Evolutionary conservation across 1,140 invertebrate species (phyloP).

Genomic region (Drosophila serrata): DNA sequence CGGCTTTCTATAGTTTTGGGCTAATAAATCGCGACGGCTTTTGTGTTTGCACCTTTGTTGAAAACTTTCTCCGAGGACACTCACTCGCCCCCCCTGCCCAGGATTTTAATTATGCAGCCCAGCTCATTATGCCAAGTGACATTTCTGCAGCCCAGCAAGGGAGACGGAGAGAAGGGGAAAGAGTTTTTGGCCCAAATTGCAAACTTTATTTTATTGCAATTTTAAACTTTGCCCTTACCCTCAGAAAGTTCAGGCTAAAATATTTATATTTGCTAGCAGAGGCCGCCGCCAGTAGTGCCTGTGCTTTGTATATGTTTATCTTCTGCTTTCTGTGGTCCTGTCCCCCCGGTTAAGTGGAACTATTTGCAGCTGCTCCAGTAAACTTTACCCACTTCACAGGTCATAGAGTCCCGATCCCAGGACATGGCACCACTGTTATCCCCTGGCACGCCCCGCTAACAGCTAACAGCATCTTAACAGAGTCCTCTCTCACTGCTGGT

Average conservation of each 20-base stretch:
- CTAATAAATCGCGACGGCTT: slow-evolving; percentile 60
- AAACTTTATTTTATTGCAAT: slow-evolving; percentile 83
- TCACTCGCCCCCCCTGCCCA: neutral
- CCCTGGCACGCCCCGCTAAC: slow-evolving; percentile 14
- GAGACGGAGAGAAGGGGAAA: neutral
- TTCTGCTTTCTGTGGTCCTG: slow-evolving; percentile 23
- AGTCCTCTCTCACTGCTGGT: slow-evolving; percentile 4
- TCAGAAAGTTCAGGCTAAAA: slow-evolving; percentile 65
- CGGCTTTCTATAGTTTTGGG: slow-evolving; percentile 47
- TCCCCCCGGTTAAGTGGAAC: slow-evolving; percentile 54
- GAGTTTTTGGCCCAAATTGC: slow-evolving; percentile 34
- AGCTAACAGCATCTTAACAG: slow-evolving; percentile 35
- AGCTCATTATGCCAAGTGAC: slow-evolving; percentile 73
- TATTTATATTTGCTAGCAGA: slow-evolving; percentile 59
- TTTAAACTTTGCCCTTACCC: slow-evolving; percentile 77
- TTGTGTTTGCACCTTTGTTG: slow-evolving; percentile 69
- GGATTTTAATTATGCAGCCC: slow-evolving; percentile 64
- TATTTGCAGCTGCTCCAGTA: slow-evolving; percentile 56
- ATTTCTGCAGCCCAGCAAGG: slow-evolving; percentile 38
- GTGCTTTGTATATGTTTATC: slow-evolving; percentile 16
- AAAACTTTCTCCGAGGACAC: slow-evolving; percentile 36
- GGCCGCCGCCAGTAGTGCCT: neutral
- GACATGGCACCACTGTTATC: slow-evolving; percentile 10
- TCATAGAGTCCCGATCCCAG: slow-evolving; percentile 35
- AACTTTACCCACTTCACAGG: slow-evolving; percentile 60